Evolutionary conservation across 2,797 vertebrate species (phyloP).

Genomic region (Neostethus bicornis): DNA sequence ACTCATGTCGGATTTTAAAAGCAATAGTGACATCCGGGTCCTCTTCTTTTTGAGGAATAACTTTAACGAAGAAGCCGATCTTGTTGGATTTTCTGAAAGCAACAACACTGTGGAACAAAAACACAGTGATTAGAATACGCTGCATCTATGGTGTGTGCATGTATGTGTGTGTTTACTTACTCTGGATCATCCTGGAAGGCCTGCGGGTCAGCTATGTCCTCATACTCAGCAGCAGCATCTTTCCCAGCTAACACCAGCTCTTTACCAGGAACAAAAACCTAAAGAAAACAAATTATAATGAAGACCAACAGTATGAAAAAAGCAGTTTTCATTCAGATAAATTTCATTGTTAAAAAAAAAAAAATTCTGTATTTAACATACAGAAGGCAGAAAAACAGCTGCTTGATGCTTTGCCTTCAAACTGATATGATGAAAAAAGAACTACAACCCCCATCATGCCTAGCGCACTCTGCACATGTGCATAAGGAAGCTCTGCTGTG

Average conservation of each 20-base stretch:
- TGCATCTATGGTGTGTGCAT: background rate
- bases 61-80: conserved; percentile 98
- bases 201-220: conserved; percentile 96
- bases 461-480: no score
- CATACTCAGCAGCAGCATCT: conserved; percentile 97
- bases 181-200: conserved; percentile 99
- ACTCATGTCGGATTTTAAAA: conserved; percentile 97
- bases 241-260: conserved; percentile 94
- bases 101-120: conserved; percentile 81
- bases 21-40: conserved; percentile 88
- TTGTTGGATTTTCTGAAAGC: conserved; percentile 99
- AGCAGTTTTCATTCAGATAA: background rate
- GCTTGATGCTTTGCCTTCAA: no score
- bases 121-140: conserved; percentile 18
- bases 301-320: conserved; percentile 1
- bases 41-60: conserved; percentile 91
- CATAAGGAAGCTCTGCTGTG: no score
- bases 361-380: no score
- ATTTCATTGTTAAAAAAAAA: no score
- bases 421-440: no score
- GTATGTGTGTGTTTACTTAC: conserved; percentile 74
- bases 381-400: no score
- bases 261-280: conserved; percentile 91
- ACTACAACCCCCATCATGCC: no score
- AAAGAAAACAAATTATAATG: conserved; percentile 25